Conservation (phyloP, 2,797 vertebrate species). For the Pseudotriccus pelzelni region DNA sequence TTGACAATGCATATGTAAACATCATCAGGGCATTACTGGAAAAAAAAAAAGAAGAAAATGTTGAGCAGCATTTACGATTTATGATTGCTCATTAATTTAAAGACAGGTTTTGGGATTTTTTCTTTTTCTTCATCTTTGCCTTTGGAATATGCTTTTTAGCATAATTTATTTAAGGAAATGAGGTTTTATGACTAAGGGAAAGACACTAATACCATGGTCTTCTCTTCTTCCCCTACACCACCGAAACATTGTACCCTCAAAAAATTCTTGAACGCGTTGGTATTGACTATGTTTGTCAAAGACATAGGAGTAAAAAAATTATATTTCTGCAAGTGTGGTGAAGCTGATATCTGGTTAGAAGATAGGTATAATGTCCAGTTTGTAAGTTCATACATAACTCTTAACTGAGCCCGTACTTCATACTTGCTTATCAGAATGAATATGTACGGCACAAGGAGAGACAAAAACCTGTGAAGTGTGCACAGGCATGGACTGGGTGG, state of each 20-base stretch:
- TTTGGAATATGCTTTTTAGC: neutral
- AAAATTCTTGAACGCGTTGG: neutral
- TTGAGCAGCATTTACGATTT: neutral
- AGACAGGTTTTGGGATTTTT: accelerated
- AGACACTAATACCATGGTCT: neutral
- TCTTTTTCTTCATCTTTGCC: neutral
- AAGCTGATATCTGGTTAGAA: neutral
- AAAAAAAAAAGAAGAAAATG: neutral
- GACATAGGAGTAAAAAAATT: neutral
- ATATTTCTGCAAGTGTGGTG: neutral
- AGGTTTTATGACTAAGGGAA: neutral
- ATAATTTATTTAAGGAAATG: neutral
- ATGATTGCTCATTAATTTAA: neutral
- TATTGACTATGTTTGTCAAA: neutral
- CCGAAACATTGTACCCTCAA: neutral
- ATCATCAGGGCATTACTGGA: neutral
- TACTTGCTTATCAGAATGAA: neutral
- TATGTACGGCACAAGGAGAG: neutral
- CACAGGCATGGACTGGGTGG: neutral
- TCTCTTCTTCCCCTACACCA: neutral
- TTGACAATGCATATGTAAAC: neutral
- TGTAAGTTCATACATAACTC: neutral
- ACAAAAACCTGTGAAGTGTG: neutral
- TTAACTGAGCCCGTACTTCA: neutral
- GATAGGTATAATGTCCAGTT: neutral